Evolutionary conservation across 2,888 invertebrate genomes (phyloP).

Genomic region (Drosophila tripunctata): DNA sequence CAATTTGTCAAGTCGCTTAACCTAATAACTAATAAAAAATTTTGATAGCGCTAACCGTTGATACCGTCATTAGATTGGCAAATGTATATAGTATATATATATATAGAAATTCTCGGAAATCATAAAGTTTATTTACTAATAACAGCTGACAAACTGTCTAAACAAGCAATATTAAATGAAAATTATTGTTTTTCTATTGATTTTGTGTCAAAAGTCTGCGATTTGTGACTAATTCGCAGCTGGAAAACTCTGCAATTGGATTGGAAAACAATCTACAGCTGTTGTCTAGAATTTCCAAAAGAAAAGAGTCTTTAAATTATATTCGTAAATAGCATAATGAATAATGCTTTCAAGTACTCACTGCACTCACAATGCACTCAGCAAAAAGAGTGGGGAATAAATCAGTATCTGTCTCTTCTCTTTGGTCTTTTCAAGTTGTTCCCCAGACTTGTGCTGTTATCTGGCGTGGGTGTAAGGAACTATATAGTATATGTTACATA

Average conservation of each 20-base stretch:
- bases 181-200: not conserved
- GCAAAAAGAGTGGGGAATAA: not conserved
- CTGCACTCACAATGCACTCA: conserved; percentile 5
- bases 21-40: not conserved
- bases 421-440: not conserved
- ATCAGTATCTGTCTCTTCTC: conserved; percentile 3
- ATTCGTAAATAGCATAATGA: not conserved
- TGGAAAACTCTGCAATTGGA: not conserved
- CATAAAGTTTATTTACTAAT: not conserved
- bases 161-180: not conserved
- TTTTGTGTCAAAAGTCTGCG: not conserved
- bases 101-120: not conserved
- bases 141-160: conserved; percentile 1
- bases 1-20: conserved; percentile 3
- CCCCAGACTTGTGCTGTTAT: not conserved
- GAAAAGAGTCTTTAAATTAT: too few relatives aligned
- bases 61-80: too few relatives aligned
- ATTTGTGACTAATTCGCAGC: not conserved
- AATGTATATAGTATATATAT: not conserved
- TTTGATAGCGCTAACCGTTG: too few relatives aligned
- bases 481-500: not conserved
- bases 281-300: not conserved
- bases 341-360: not conserved
- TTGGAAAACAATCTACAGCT: not conserved
- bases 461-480: not conserved